Evolutionary conservation across 2,797 vertebrate genomes (phyloP).

Genomic region (Eupleurogrammus muticus): DNA sequence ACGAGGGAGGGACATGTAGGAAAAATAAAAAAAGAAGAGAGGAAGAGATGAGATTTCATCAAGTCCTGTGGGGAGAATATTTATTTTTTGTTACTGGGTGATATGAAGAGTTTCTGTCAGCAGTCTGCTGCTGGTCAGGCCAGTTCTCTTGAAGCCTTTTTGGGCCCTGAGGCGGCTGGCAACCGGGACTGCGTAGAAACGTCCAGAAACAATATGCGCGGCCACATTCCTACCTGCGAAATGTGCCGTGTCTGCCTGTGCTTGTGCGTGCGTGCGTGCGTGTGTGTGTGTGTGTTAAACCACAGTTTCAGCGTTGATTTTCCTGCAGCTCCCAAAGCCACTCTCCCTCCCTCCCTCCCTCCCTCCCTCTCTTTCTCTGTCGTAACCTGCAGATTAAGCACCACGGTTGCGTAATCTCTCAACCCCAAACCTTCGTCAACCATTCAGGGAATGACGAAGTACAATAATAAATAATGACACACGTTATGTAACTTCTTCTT

Average conservation of each 20-base stretch:
- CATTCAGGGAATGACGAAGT: slow-evolving; percentile 53
- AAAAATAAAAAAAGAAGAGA: background rate
- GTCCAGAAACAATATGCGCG: slow-evolving; percentile 11
- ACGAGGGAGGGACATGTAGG: background rate
- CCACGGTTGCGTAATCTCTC: slow-evolving; percentile 68
- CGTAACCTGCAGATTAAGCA: slow-evolving; percentile 68
- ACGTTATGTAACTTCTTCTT: slow-evolving; percentile 65
- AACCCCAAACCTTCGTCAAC: slow-evolving; percentile 62
- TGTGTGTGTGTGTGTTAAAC: slow-evolving; percentile 27
- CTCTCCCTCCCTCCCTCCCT: background rate
- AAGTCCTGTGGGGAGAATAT: background rate
- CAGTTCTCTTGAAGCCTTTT: slow-evolving; percentile 32
- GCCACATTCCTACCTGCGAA: slow-evolving; percentile 29
- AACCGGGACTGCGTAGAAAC: background rate
- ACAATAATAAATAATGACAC: too few relatives aligned
- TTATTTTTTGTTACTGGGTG: background rate
- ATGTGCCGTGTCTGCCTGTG: slow-evolving; percentile 4
- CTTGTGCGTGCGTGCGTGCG: slow-evolving; percentile 9
- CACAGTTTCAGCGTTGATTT: slow-evolving; percentile 24
- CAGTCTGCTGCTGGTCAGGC: slow-evolving; percentile 17
- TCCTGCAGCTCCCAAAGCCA: slow-evolving; percentile 1
- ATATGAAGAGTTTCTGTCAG: slow-evolving; percentile 16
- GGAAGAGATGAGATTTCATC: slow-evolving; percentile 15
- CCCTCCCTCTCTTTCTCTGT: slow-evolving; percentile 40
- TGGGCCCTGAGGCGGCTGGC: slow-evolving; percentile 32